Base-by-base conservation (phyloP, 2,113 vertebrate species). In the Prinia subflava region DNA sequence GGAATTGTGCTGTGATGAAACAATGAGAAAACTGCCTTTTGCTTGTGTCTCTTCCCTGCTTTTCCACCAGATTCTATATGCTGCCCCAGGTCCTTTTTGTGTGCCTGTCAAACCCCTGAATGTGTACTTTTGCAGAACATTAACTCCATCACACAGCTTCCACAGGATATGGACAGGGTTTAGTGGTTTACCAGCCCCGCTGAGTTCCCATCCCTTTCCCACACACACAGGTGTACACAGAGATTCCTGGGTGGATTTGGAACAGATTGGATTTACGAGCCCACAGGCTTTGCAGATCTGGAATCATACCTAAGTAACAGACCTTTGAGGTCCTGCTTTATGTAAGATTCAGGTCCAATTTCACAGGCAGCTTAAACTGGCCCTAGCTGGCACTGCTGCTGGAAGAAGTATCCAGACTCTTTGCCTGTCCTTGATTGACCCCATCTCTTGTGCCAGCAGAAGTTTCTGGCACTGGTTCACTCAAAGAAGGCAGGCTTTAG, bases 331-430 rank as follows among this genome's bases (percentile, higher is more conserved):
- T 69, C 41, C 39, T 0, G 3, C 80, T 70, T 95, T 94, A 78
- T 1, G 2, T 90, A 94, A 87, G 80, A 47, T 70, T 77, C 42
- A 63, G 71, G 83, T 94, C 79, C 71, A 47, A 59, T 83, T 94
- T 93, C 86, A 89, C 1, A 7, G 65, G 41, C 76, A 87, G 59
- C 63, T 67, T 50, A 80, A 63, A 39, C 64, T 79, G 52, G 44
- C 78, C 10, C 42, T 55, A 35, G 77, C 73, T 96, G 90, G 87
- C 84, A 92, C 60, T 27, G 46, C 83, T 63, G 39, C 83, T 27
- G 52, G 17, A 88, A 88, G 76, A 85, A 74, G 13, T 18, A 59
- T 69, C 42, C 85, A 59, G 47, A 24, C 9, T 15, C 85, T 44
- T 46, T 16, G 30, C 52, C 60, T 77, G 76, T 70, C 83, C 89